Base-by-base conservation (phyloP, 2,113 vertebrate genomes). In the Danionella cerebrum region DNA sequence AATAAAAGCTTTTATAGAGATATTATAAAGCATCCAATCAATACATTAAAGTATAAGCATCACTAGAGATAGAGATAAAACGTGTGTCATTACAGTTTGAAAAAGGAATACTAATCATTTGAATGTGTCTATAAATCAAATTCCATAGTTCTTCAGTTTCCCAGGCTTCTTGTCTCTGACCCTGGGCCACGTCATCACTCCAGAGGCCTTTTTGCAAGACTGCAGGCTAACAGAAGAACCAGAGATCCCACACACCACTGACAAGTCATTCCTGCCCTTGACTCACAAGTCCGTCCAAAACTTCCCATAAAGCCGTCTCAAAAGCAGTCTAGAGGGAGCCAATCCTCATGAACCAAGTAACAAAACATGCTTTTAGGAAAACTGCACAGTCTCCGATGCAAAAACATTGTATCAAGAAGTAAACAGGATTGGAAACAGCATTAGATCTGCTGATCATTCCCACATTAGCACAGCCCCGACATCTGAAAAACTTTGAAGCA, bases 141-240 rank as follows among this genome's bases (percentile, higher is more conserved):
- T 67, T 45, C 55, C 57, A 71, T 59, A 65, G 38, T 53, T 50
- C 50, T 42, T 53, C 25, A 62, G 33, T 71, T 71, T 75, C 73
- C 73, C 73, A 75, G 64, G 57, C 73, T 63, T 75, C 54, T 36
- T 27, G 57, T 62, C 38, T 51, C 41, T 75, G 69, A 75, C 64
- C 73, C 63, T 67, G 50, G 55, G 55, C 24, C 69, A 75, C 65
- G 65, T 75, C 73, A 71, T 67, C 73, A 71, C 73, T 70, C 73
- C 41, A 75, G 69, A 64, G 68, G 68, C 63, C 27, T 48, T 31
- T 72, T 45, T 52, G 63, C 63, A 54, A 53, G 41, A 53, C 67
- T 53, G 29, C 38, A 60, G 39, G 47, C 60, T 67, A 64, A 48
- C 29, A 67, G 44, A 71, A 65, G 50, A 54, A 63, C 64, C 42